Conservation (phyloP, 2,888 invertebrate species). For the Bibio marci region DNA sequence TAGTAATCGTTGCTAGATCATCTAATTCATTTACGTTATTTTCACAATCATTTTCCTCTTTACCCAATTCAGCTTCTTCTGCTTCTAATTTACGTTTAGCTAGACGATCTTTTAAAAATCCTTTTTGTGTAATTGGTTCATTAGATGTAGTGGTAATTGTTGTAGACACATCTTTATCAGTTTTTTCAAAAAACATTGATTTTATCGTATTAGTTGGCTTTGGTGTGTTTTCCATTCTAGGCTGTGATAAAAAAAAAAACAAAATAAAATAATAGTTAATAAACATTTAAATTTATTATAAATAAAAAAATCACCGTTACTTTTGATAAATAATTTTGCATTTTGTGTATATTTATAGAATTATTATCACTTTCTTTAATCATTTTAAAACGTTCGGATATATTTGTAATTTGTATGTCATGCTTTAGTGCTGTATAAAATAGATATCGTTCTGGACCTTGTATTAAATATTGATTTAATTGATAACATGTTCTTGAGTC, state of each 20-base stretch:
- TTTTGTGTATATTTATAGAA: neutral
- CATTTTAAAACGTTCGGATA: slow-evolving; percentile 34
- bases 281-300: neutral
- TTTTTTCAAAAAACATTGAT: too few species aligned
- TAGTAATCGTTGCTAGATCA: slow-evolving; percentile 15
- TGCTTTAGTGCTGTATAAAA: slow-evolving; percentile 42
- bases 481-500: slow-evolving; percentile 71
- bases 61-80: slow-evolving; percentile 3
- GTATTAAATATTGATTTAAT: slow-evolving; percentile 48
- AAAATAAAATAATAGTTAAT: too few species aligned
- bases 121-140: neutral
- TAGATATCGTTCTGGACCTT: slow-evolving; percentile 45
- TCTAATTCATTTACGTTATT: slow-evolving; percentile 16
- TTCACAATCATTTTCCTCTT: neutral
- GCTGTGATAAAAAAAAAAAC: too few species aligned
- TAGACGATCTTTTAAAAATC: slow-evolving; percentile 6
- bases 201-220: too few species aligned
- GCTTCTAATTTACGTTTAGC: slow-evolving; percentile 5
- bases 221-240: too few species aligned
- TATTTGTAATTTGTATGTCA: slow-evolving; percentile 37
- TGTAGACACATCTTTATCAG: neutral
- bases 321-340: neutral
- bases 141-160: neutral
- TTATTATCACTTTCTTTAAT: slow-evolving; percentile 17
- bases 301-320: neutral